Base-by-base conservation (phyloP, 2,113 vertebrate genomes). In the Genyomyrus donnyi region DNA sequence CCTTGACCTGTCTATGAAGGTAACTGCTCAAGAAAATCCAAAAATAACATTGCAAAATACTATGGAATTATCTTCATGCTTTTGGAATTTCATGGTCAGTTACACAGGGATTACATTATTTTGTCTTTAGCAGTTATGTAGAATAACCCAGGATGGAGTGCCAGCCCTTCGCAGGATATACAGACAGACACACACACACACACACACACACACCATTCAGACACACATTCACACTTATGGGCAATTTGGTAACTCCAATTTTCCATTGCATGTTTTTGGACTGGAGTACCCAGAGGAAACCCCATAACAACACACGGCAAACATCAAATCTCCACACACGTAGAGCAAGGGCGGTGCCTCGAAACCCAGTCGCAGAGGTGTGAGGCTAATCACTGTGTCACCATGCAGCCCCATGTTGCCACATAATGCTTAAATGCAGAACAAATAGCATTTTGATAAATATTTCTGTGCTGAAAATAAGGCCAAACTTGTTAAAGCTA, bases 1-100 rank as follows among this genome's bases (percentile, higher is more conserved):
- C 10, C 35, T 27, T 0, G 96, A 97, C 0, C 91, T 96, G 0
- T 92, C 94, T 0, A 93, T 96, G 89, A 97, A 97, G 96, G 97
- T 97, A 91, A 91, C 94, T 15, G 8, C 39, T 24, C 49, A 35
- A 77, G 70, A 2, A 77, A 77, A 77, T 77, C 11, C 10, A 19
- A 77, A 77, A 17, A 15, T 39, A 77, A 17, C 50, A 52, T 52
- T 52, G 13, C 13, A 52, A 52, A 52, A 52, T 52, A 17, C 50
- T 52, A 52, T 52, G 50, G 13, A 52, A 52, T 52, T 77, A 53
- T 53, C 52, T 11, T 77, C 70, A 39, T 39, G 35, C 31, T 77
- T 77, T 77, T 77, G 70, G 15, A 53, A 35, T 42, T 46, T 24
- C 53, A 24, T 42, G 31, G 84, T 27, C 46, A 85, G 45, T 24